Evolutionary conservation across 2,888 invertebrate species (phyloP).

Genomic region (Choreutis nemorana): DNA sequence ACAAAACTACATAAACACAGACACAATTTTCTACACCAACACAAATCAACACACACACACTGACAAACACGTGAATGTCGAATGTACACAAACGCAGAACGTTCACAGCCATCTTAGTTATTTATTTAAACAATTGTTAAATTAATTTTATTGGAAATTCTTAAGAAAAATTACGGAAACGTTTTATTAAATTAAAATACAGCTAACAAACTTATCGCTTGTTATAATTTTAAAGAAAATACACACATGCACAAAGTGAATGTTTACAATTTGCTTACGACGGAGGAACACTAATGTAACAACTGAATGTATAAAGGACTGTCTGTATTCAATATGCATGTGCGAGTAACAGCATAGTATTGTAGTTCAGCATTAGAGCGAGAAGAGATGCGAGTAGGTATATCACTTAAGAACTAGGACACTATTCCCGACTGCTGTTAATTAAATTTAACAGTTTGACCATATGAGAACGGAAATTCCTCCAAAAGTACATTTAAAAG

Average conservation of each 20-base stretch:
- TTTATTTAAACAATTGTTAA: slow-evolving; percentile 4
- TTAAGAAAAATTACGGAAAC: too few species aligned
- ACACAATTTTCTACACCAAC: slow-evolving; percentile 12
- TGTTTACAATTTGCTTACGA: slow-evolving; percentile 17
- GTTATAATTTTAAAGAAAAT: slow-evolving; percentile 6
- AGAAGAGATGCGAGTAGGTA: slow-evolving; percentile 48
- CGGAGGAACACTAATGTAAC: slow-evolving; percentile 6
- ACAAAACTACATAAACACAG: slow-evolving; percentile 3
- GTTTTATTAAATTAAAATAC: too few species aligned
- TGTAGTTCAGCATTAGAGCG: slow-evolving; percentile 56
- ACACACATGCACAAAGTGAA: slow-evolving; percentile 14
- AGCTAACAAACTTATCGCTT: too few species aligned
- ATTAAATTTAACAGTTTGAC: too few species aligned
- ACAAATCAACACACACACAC: slow-evolving; percentile 23
- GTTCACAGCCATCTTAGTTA: slow-evolving; percentile 16
- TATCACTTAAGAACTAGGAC: slow-evolving; percentile 53
- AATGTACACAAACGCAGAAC: slow-evolving; percentile 11
- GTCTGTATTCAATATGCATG: slow-evolving; percentile 24
- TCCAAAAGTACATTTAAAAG: too few species aligned
- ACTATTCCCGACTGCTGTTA: slow-evolving; percentile 43
- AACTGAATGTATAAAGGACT: slow-evolving; percentile 3
- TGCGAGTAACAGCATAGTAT: slow-evolving; percentile 35
- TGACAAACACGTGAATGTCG: slow-evolving; percentile 5
- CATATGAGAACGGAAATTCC: too few species aligned
- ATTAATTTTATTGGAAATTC: too few species aligned